These are phyloP conservation scores for Setophaga kirtlandii DNA, from an alignment of 2,113 vertebrate genomes.

Conservation along the genomic window DNA sequence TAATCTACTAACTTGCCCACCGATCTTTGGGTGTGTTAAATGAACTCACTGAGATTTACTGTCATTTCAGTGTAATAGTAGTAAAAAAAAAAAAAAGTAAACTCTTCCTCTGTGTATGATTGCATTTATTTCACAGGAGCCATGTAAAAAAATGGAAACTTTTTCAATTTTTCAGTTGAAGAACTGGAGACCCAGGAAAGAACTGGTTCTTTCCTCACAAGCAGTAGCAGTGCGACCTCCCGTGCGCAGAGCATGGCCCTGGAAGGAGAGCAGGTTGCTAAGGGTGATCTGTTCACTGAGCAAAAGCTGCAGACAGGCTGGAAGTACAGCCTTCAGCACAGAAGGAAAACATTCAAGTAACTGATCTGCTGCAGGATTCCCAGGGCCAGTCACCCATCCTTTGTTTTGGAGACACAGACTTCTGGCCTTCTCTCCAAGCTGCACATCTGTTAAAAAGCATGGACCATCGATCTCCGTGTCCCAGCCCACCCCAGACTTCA, in stretches of 20 bases:
- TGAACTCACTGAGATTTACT: neutral
- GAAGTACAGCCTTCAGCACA: neutral
- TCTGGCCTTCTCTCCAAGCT: neutral
- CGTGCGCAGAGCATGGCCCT: accelerated
- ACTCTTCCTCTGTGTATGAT: neutral
- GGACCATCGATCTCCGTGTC: neutral
- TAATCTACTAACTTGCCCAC: neutral
- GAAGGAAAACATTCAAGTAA: neutral
- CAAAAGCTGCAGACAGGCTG: neutral
- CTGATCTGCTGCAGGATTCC: slow-evolving; percentile 10
- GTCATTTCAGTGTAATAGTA: neutral
- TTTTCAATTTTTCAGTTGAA: neutral
- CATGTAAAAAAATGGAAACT: neutral
- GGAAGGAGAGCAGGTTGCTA: neutral
- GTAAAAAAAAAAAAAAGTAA: neutral
- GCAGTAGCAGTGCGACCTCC: neutral
- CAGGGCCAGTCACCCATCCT: neutral
- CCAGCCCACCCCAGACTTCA: slow-evolving; percentile 38
- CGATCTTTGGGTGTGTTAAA: neutral
- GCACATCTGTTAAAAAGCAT: slow-evolving; percentile 41
- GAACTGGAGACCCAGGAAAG: neutral
- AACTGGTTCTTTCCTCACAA: neutral
- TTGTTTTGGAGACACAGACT: neutral
- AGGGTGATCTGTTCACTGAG: neutral
- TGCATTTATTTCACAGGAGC: neutral